Base-by-base conservation (phyloP, 2,797 vertebrate genomes). In the Bothrops alternatus region DNA sequence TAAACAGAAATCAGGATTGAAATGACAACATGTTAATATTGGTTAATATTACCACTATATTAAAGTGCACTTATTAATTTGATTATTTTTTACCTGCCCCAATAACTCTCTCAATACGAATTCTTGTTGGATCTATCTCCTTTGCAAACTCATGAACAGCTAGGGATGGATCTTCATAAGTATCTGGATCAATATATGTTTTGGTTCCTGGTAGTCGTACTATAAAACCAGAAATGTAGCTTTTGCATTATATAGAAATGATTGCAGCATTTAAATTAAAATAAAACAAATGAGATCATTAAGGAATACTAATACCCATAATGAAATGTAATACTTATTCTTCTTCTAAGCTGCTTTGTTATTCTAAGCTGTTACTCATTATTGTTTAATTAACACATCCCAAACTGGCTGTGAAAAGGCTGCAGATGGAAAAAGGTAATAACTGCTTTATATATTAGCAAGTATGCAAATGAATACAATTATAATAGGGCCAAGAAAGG, bases 141-240 rank as follows among this genome's bases (percentile, higher is more conserved):
- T 98, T 99, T 93, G 99, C 98, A 96, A 99, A 99, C 95, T 99
- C 99, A 95, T 99, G 99, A 94, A 99, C 98, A 90, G 99, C 99
- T 95, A 99, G 98, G 42, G 98, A 98, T 73, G 99, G 99, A 92
- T 99, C 99, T 97, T 99, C 99, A 86, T 99, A 99, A 0, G 99
- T 99, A 94, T 99, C 99, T 47, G 99, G 99, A 97, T 99, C 99
- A 94, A 99, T 98, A 20, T 99, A 99, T 0, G 99, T 99, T 98
- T 99, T 99, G 95, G 99, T 97, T 93, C 99, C 99, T 1, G 99
- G 99, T 95, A 99, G 98, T 10, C 96, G 98, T 58, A 99, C 99
- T 99, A 97, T 10, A 97, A 96, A 91, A 94, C 93, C 95, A 94
- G 85, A 60, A 96, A 60, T 90, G 87, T 6, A 89, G 58, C 0